Evolutionary conservation across 2,888 invertebrate species (phyloP), one percentile per base, ranked within the genome.

Genomic region (Xanthostigma xanthostigma): DNA sequence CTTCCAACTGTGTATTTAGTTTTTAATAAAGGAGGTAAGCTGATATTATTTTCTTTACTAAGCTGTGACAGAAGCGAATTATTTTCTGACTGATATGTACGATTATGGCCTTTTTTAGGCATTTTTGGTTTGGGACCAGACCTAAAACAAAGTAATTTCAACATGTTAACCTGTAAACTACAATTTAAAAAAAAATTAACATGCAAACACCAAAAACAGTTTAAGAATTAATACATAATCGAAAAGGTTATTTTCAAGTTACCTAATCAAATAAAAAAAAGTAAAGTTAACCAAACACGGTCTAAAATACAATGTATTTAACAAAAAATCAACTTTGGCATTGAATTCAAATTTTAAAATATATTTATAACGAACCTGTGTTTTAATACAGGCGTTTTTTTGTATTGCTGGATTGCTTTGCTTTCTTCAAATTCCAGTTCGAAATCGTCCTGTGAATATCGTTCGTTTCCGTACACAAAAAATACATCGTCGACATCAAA

Each of bases 391-490:
- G 77, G 72, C 52, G 79, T 76, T 65, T 81, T 81, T 55, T 81
- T 78, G 64, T 83, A 82, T 61, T 83, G 81, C 64, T 82, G 78
- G 54, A 86, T 82, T 53, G 77, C 74, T 66, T 84, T 90, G 57
- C 79, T 82, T 63, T 95, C 96, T 68, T 94, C 94, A 53, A 84
- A 79, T 66, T 94, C 94, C 50, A 97, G 74, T 64, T 92, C 91
- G 62, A 96, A 94, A 67, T 97, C 96, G 63, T 94, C 94, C 54
- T 81, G 79, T 52, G 76, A 78, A 49, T 81, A 79, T 64, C 82
- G 74, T 65, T 97, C 97, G 54, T 85, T 85, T 39, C 96, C 96
- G 64, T 94, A 96, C 2, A 93, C 94, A 61, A 97, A 84, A 66
- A 97, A 97, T 2, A 95, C 84, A 62, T 92, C 89, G 58, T 95